Conservation (phyloP, 2,888 invertebrate species). For the Lithosia quadra region DNA sequence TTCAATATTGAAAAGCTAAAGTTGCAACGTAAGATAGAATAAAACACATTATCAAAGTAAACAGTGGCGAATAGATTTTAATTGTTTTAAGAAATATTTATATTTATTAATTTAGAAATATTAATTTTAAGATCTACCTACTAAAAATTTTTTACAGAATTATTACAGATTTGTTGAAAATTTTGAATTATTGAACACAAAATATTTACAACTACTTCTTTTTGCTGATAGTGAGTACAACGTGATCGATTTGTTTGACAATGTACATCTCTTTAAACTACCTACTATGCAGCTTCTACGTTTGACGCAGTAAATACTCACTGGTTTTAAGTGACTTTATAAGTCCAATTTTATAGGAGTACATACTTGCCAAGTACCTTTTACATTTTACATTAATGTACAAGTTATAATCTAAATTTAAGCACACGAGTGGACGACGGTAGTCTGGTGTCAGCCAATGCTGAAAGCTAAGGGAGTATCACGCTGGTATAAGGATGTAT, state of each 20-base stretch:
- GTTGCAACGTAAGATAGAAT: neutral
- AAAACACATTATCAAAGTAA: neutral
- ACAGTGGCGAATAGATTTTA: neutral
- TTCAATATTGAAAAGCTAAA: neutral
- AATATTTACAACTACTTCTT: neutral
- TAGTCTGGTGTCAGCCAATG: neutral
- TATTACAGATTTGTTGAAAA: neutral
- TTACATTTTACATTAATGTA: neutral
- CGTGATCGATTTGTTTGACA: neutral
- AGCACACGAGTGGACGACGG: constrained; percentile 14
- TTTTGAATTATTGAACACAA: neutral
- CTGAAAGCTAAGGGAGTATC: neutral
- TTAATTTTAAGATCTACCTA: too few relatives aligned
- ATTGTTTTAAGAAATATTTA: neutral
- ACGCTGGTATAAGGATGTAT: neutral
- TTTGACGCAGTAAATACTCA: constrained; percentile 35
- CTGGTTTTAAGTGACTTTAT: constrained; percentile 30
- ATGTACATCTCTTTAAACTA: neutral
- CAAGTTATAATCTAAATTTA: constrained; percentile 17
- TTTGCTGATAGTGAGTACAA: neutral
- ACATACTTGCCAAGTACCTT: neutral
- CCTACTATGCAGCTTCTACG: constrained; percentile 19
- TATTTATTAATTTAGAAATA: too few relatives aligned
- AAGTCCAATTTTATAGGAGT: constrained; percentile 8
- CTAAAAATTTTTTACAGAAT: too few relatives aligned